A percentile compares a stretch with the other conserved stretches of the same genome.
These are phyloP conservation scores for Mythimna pallens DNA, from an alignment of 2,888 invertebrate species.

Conservation along the genomic window DNA sequence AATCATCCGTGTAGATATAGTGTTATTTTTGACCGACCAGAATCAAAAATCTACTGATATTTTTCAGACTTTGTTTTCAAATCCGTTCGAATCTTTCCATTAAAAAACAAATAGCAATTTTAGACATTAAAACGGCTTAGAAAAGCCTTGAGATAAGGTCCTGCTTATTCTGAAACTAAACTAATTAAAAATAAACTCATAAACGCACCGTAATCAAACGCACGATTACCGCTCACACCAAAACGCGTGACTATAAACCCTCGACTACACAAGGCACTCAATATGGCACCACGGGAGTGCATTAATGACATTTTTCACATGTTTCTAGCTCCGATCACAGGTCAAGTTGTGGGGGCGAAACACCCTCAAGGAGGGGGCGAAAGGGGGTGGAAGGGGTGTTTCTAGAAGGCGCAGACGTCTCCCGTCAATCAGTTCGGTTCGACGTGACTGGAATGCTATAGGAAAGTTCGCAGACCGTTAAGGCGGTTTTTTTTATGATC, in stretches of 20 bases:
- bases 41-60: no score
- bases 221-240: conserved; percentile 27
- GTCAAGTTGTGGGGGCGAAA: conserved; percentile 76
- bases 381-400: conserved; percentile 63
- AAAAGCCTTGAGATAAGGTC: no score
- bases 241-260: conserved; percentile 41
- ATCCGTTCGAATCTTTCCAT: no score
- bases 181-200: conserved; percentile 42
- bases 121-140: no score
- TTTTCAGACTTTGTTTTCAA: no score
- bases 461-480: conserved; percentile 76
- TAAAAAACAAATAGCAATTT: no score
- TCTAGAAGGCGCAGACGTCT: conserved; percentile 86
- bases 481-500: conserved; percentile 80
- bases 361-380: conserved; percentile 55
- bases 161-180: not conserved
- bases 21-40: no score
- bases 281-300: conserved; percentile 79
- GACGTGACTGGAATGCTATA: conserved; percentile 87
- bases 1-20: no score
- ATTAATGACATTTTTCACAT: conserved; percentile 90
- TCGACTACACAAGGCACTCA: conserved; percentile 58
- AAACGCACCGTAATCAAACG: conserved; percentile 13
- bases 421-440: conserved; percentile 89
- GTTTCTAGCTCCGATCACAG: conserved; percentile 84